These are phyloP conservation scores for Antechinus stuartii DNA, from an alignment of 2,113 vertebrate species.

Conservation along the genomic window DNA sequence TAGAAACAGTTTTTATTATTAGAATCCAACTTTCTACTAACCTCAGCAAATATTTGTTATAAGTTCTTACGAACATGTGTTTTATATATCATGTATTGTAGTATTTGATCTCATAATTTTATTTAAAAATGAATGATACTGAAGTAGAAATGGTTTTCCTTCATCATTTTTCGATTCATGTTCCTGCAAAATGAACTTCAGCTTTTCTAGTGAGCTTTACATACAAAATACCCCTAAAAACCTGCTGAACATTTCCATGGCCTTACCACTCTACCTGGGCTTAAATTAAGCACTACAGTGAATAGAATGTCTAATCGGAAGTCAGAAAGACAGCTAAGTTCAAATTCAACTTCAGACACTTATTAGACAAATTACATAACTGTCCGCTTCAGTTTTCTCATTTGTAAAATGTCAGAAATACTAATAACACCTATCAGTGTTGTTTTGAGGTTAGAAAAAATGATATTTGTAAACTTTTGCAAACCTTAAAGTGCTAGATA, in stretches of 20 bases:
- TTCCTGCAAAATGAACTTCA: neutral
- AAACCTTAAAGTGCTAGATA: conserved; percentile 42
- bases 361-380: neutral
- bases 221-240: neutral
- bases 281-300: neutral
- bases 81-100: neutral
- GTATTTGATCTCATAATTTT: neutral
- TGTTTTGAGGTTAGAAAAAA: neutral
- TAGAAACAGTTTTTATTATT: neutral
- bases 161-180: neutral
- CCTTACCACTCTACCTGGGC: neutral
- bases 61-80: neutral
- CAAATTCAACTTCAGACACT: neutral
- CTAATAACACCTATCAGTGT: neutral
- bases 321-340: neutral
- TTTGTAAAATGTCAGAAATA: neutral
- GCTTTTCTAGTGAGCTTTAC: neutral
- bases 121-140: neutral
- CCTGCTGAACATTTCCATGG: neutral
- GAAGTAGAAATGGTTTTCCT: neutral
- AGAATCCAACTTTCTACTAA: neutral
- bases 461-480: conserved; percentile 20
- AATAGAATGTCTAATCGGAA: neutral
- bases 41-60: neutral
- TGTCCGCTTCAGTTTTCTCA: neutral